These are phyloP conservation scores for Oryzias javanicus DNA, from an alignment of 2,113 vertebrate genomes.

Conservation along the genomic window DNA sequence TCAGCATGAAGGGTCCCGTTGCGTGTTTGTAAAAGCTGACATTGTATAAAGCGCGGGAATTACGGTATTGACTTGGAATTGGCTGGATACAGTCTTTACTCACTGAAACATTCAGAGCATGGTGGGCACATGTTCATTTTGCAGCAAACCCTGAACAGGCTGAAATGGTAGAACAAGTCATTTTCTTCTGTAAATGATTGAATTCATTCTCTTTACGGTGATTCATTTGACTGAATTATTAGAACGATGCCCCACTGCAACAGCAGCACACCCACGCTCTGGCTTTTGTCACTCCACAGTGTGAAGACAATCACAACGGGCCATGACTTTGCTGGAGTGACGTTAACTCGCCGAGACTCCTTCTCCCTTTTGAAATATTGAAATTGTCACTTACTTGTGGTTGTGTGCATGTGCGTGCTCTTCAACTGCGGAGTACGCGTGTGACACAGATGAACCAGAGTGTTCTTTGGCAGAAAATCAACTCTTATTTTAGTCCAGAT, in stretches of 20 bases:
- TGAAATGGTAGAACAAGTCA: not conserved
- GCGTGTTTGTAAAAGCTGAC: conserved; percentile 23
- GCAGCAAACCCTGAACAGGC: conserved; percentile 26
- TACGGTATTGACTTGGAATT: conserved; percentile 12
- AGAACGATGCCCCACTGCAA: conserved; percentile 14
- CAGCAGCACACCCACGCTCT: conserved; percentile 4
- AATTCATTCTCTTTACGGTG: not conserved
- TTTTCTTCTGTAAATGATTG: not conserved
- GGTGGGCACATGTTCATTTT: conserved; percentile 15
- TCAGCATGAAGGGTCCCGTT: conserved; percentile 15
- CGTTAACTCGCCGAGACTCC: conserved; percentile 57
- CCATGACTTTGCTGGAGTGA: conserved; percentile 48
- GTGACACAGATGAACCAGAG: conserved; percentile 6
- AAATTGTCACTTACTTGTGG: conserved; percentile 48
- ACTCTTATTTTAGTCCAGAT: not conserved
- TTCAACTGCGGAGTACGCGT: conserved; percentile 19
- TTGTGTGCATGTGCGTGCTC: conserved; percentile 20
- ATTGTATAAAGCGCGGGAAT: not conserved
- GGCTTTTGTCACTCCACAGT: conserved; percentile 32
- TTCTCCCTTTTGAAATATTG: conserved; percentile 60
- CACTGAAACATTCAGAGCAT: conserved; percentile 8
- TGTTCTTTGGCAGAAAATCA: conserved; percentile 10
- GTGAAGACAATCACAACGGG: conserved; percentile 37
- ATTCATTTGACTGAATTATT: conserved; percentile 17
- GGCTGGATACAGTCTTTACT: not conserved